Percentiles rank a stretch among this genome's conserved stretches.
phyloP scores from a whole-genome alignment of 2,113 vertebrate species.

The Bostrychus sinensis region DNA sequence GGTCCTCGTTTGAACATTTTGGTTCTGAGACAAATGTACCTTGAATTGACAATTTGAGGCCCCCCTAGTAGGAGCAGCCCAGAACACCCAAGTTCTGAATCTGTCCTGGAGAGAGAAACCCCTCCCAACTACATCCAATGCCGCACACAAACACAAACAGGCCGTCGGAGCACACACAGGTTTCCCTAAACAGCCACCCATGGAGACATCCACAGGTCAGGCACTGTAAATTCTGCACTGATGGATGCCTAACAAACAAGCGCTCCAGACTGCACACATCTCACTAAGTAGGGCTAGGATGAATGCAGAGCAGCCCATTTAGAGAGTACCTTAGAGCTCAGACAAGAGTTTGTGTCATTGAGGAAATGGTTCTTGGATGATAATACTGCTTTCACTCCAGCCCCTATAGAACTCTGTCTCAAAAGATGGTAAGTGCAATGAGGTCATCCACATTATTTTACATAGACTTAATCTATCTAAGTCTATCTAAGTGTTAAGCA shows the following conservation, averaged over 20 bases:
- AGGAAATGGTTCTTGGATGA: conserved; percentile 3
- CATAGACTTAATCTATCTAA: too few relatives aligned
- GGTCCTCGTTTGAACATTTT: conserved; percentile 48
- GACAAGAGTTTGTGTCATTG: conserved; percentile 13
- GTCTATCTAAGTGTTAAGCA: too few relatives aligned
- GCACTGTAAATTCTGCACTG: conserved; percentile 36
- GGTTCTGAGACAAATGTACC: conserved; percentile 32
- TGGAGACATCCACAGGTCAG: conserved; percentile 48
- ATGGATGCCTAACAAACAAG: conserved; percentile 16
- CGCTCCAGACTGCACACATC: conserved; percentile 8
- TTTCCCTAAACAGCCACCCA: conserved; percentile 58
- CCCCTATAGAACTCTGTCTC: neutral
- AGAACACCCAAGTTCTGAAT: conserved; percentile 66
- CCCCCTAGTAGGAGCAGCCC: conserved; percentile 30
- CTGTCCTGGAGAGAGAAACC: conserved; percentile 16
- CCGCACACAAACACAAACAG: conserved; percentile 47
- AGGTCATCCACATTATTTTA: neutral
- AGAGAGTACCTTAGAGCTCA: neutral
- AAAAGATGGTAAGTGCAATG: conserved; percentile 1
- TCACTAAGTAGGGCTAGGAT: neutral
- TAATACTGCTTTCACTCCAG: neutral
- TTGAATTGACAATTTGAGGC: conserved; percentile 33
- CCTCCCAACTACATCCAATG: conserved; percentile 9
- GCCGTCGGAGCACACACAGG: conserved; percentile 8
- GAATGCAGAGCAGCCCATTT: neutral